Conservation (phyloP, 2,113 vertebrate species). For the Hippocampus comes region DNA sequence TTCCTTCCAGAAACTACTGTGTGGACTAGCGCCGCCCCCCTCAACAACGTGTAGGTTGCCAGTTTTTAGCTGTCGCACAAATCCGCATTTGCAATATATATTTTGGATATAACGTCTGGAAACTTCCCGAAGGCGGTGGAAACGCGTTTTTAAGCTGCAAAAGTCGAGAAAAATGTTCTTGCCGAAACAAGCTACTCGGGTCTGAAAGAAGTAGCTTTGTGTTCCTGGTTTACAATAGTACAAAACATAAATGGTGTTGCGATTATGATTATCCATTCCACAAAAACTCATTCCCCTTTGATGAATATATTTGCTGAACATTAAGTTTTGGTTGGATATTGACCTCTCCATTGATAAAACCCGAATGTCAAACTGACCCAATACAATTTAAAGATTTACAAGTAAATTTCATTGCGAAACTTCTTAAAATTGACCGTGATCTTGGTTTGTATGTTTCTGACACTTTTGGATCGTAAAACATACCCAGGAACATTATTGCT, state of each 20-base stretch:
- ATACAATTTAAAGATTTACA: no score
- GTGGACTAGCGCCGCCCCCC: conserved; percentile 60
- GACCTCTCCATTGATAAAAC: background rate
- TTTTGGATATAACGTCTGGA: background rate
- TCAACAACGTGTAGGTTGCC: background rate
- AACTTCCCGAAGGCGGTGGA: background rate
- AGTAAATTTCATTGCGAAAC: background rate
- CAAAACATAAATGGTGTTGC: background rate
- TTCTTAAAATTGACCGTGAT: background rate
- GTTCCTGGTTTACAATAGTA: background rate
- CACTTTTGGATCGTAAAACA: no score
- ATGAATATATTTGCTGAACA: background rate
- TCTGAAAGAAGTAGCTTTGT: background rate
- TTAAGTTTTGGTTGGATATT: no score
- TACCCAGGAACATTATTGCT: background rate
- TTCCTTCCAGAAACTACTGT: conserved; percentile 78
- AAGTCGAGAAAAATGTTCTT: background rate
- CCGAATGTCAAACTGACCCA: background rate
- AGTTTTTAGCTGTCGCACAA: background rate
- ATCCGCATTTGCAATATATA: background rate
- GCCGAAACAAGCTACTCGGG: no score
- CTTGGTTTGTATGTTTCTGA: no score
- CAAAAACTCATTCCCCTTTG: background rate
- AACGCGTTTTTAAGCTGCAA: background rate
- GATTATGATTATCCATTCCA: background rate